Base-by-base conservation (phyloP, 2,797 vertebrate species). In the Sphenodon punctatus region DNA sequence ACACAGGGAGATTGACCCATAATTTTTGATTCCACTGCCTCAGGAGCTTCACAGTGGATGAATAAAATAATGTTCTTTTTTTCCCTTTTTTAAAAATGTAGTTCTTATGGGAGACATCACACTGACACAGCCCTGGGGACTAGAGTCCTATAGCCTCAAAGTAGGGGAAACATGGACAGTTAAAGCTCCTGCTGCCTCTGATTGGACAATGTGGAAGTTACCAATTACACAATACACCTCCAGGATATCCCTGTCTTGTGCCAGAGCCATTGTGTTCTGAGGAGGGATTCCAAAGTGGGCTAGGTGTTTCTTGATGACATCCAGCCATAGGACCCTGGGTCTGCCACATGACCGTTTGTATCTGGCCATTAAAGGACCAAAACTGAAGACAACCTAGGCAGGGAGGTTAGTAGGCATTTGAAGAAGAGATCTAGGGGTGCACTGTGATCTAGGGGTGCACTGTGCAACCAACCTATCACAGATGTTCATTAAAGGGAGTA, bases 61-160 rank as follows among this genome's bases (percentile, higher is more conserved):
- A 75, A 80, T 32, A 72, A 67, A 78, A 5, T 3, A 2, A 6
- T 68, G 19, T 15, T 46, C 7, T 39, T 56, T 10, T 51, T 10
- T 51, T 84, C 19, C 61, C 61, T 30, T 17, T 4, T 30, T 5
- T 22, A 48, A 71, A 59, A 22, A 23, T 12, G 70, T 8, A 64
- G 23, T 16, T 73, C 38, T 22, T 8, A 55, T 45, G 32, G 11
- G 43, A 80, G 59, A 65, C 41, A 66, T 10, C 20, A 55, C 78
- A 85, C 36, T 49, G 39, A 49, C 78, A 86, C 78, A 86, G 75
- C 25, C 39, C 32, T 51, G 36, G 46, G 85, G 85, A 42, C 7
- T 23, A 8, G 19, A 68, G 38, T 34, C 36, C n/a, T 61, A 17
- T 61, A 30, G 20, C 58, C 15, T 30, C 61, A 67, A 64, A 19